Base-by-base conservation (phyloP, 2,888 invertebrate genomes). In the Sarcophaga variegata region DNA sequence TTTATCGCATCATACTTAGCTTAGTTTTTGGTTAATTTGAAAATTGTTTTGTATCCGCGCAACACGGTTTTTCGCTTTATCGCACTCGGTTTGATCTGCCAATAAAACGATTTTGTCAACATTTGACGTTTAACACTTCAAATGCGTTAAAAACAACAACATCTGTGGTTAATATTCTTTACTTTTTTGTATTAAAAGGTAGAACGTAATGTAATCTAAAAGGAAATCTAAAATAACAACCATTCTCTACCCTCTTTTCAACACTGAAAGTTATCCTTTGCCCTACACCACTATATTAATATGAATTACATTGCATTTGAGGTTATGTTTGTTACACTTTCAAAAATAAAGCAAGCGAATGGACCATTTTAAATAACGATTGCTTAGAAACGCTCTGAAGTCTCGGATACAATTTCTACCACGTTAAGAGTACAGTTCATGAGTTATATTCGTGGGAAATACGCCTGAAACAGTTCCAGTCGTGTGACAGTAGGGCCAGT, bases 111-210 rank as follows among this genome's bases (percentile, higher is more conserved):
- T n/a, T 25, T 63, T 62, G 47, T 70, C 70, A 70, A 11, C 62
- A 20, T 60, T 69, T 49, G 47, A 67, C 69, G 60, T 70, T 78
- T 62, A 60, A 47, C 78, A 78, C 69, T 76, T 20, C 59, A 67
- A 59, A 20, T 6, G 20, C 59, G 8, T n/a, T 20, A 66, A 76
- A 27, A 67, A n/a, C n/a, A n/a, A 5, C 62, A 37, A 12, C 72
- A 74, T 54, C 45, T 74, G 72, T 62, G 22, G 49, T 54, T 25
- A 22, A 49, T 70, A 54, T n/a, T 17, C 17, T 37, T 37, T 14
- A 22, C 6, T 22, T 49, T 72, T 62, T 54, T 54, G 5, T 4
- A 54, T 54, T 17, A 12, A 54, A 54, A 54, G 14, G 14, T 54
- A 4, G 17, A 54, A 14, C 17, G 17, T 54, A 54, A 37, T 37